Evolutionary conservation across 2,797 vertebrate species (phyloP).

Genomic region (Sebastes baramenuke): DNA sequence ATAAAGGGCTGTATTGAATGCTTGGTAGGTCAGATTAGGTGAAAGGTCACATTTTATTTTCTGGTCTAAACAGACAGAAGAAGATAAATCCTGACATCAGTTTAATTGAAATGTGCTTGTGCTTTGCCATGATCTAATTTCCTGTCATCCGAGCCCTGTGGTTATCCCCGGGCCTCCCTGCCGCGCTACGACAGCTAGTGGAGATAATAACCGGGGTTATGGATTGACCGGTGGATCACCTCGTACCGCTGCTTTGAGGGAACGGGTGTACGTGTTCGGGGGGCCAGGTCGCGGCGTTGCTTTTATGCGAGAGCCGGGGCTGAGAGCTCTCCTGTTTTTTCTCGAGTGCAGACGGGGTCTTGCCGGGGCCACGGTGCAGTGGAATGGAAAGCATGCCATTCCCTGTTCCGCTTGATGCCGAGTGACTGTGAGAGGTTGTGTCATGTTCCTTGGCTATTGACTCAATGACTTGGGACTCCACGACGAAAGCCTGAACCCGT

Average conservation of each 20-base stretch:
- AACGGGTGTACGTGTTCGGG: slow-evolving; percentile 73
- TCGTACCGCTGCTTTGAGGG: slow-evolving; percentile 49
- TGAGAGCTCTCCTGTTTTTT: slow-evolving; percentile 86
- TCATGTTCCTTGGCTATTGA: slow-evolving; percentile 94
- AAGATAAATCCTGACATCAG: slow-evolving; percentile 62
- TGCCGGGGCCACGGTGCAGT: slow-evolving; percentile 84
- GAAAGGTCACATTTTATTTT: slow-evolving; percentile 40
- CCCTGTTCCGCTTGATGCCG: slow-evolving; percentile 87
- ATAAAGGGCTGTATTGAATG: slow-evolving; percentile 16
- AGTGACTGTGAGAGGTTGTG: slow-evolving; percentile 93
- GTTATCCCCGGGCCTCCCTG: slow-evolving; percentile 34
- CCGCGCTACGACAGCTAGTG: slow-evolving; percentile 10
- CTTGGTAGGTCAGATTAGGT: slow-evolving; percentile 5
- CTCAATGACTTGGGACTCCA: slow-evolving; percentile 91
- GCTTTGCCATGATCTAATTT: slow-evolving; percentile 66
- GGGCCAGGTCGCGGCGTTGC: slow-evolving; percentile 64
- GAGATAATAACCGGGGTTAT: slow-evolving; percentile 65
- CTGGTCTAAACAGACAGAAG: slow-evolving; percentile 25
- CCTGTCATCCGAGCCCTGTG: slow-evolving; percentile 49
- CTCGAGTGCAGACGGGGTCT: slow-evolving; percentile 85
- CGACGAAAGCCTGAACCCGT: slow-evolving; percentile 86
- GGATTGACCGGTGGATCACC: slow-evolving; percentile 67
- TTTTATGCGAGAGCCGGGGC: slow-evolving; percentile 73
- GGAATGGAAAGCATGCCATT: slow-evolving; percentile 90
- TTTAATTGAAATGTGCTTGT: slow-evolving; percentile 64